These are phyloP conservation scores for Nothura maculosa DNA, from an alignment of 2,797 vertebrate genomes.

Conservation along the genomic window DNA sequence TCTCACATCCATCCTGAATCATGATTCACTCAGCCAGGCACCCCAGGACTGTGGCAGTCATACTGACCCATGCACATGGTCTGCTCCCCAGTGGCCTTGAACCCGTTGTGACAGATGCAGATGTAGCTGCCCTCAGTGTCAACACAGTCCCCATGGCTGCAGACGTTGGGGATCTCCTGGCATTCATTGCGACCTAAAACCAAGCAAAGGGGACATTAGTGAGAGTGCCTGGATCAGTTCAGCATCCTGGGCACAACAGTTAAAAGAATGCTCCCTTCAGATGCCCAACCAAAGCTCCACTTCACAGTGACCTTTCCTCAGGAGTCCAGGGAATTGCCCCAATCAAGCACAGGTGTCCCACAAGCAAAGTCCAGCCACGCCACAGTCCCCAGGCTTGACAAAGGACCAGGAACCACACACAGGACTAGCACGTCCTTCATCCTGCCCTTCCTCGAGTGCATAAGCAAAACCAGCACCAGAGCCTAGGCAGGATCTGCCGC, in stretches of 20 bases:
- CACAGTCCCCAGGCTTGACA: neutral
- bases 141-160: constrained; percentile 93
- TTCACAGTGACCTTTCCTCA: neutral
- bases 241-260: neutral
- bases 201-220: neutral
- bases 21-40: neutral
- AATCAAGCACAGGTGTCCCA: neutral
- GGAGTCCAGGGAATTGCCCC: neutral
- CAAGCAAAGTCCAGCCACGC: neutral
- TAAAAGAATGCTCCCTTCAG: neutral
- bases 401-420: accelerated
- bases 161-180: constrained; percentile 91
- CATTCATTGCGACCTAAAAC: constrained; percentile 91
- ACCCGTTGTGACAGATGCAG: constrained; percentile 93
- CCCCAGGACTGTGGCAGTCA: neutral
- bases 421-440: neutral
- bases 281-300: neutral
- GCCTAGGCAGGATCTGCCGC: neutral
- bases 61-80: constrained; percentile 94
- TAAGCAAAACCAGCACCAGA: neutral
- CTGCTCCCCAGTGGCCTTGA: constrained; percentile 90
- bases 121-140: constrained; percentile 93
- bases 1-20: neutral
- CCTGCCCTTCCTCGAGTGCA: neutral
- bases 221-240: neutral